Percentiles rank a stretch among this genome's conserved stretches.
Evolutionary conservation across 2,888 invertebrate genomes (phyloP).

Genomic region (Mythimna ferrago): DNA sequence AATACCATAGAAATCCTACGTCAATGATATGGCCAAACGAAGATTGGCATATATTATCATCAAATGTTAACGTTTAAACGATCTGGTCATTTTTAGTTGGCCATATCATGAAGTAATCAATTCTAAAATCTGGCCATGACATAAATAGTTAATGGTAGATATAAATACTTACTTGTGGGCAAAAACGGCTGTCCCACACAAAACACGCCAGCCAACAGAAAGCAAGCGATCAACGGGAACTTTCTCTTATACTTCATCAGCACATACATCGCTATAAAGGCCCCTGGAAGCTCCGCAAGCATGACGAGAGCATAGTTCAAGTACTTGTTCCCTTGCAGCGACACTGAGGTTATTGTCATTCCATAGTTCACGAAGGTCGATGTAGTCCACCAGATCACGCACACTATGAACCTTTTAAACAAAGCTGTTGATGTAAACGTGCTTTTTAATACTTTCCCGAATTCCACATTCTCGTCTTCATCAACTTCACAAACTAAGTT

Average conservation of each 20-base stretch:
- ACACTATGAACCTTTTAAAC: constrained; percentile 80
- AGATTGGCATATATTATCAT: too few relatives aligned
- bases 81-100: too few relatives aligned
- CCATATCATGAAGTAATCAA: too few relatives aligned
- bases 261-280: constrained; percentile 88
- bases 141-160: too few relatives aligned
- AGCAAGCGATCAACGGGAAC: constrained; percentile 88
- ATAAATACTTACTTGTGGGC: constrained; percentile 85
- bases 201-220: constrained; percentile 89
- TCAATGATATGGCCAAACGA: too few relatives aligned
- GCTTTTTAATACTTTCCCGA: constrained; percentile 72
- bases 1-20: too few relatives aligned
- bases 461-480: constrained; percentile 67
- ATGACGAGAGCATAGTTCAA: constrained; percentile 93
- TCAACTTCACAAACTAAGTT: constrained; percentile 65
- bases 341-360: constrained; percentile 93
- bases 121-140: too few relatives aligned
- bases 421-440: constrained; percentile 79
- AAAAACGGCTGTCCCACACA: constrained; percentile 91
- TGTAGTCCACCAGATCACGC: constrained; percentile 89
- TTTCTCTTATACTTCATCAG: constrained; percentile 90
- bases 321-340: constrained; percentile 94
- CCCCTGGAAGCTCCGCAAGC: constrained; percentile 91
- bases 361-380: constrained; percentile 95
- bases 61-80: too few relatives aligned